Percentiles rank a stretch among this genome's conserved stretches.
phyloP scores from a whole-genome alignment of 1,140 invertebrate genomes.

The Solenopsis fugax region DNA sequence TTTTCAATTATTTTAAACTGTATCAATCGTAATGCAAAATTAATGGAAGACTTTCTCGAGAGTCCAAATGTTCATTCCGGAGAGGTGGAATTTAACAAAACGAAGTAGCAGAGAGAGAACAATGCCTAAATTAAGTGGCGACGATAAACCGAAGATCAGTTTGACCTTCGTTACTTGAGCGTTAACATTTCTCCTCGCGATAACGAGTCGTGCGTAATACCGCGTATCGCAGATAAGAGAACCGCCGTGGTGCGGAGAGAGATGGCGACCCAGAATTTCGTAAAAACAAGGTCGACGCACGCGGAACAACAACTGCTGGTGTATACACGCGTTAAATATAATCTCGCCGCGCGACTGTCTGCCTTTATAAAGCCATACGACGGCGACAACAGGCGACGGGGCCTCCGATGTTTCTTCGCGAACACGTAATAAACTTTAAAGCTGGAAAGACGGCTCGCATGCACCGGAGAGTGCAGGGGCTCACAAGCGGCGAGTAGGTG shows the following conservation, averaged over 20 bases:
- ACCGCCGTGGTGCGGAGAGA: not conserved
- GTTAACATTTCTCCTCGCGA: slow-evolving; percentile 41
- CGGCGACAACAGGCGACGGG: slow-evolving; percentile 11
- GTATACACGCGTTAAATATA: slow-evolving; percentile 36
- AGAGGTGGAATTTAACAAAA: slow-evolving; percentile 1
- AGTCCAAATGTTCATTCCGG: not conserved
- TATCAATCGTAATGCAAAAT: not conserved
- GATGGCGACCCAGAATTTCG: slow-evolving; percentile 59
- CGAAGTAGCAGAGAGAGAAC: not conserved
- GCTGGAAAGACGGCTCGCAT: slow-evolving; percentile 69
- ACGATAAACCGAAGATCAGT: slow-evolving; percentile 24
- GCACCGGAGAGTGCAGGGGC: slow-evolving; percentile 67
- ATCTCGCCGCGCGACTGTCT: slow-evolving; percentile 5
- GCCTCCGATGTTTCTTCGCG: slow-evolving; percentile 40
- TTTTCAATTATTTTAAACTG: not conserved
- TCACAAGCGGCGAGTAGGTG: slow-evolving; percentile 77
- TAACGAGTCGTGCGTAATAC: slow-evolving; percentile 41
- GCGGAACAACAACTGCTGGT: slow-evolving; percentile 52
- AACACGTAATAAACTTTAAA: slow-evolving; percentile 71
- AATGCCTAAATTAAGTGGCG: slow-evolving; percentile 26
- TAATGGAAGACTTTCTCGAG: not conserved
- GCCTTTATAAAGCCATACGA: slow-evolving; percentile 57
- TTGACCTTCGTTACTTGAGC: slow-evolving; percentile 41
- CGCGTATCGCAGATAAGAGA: slow-evolving; percentile 48
- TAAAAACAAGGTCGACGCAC: slow-evolving; percentile 61